These are phyloP conservation scores for Brienomyrus brachyistius DNA, from an alignment of 2,113 vertebrate species.

Conservation along the genomic window DNA sequence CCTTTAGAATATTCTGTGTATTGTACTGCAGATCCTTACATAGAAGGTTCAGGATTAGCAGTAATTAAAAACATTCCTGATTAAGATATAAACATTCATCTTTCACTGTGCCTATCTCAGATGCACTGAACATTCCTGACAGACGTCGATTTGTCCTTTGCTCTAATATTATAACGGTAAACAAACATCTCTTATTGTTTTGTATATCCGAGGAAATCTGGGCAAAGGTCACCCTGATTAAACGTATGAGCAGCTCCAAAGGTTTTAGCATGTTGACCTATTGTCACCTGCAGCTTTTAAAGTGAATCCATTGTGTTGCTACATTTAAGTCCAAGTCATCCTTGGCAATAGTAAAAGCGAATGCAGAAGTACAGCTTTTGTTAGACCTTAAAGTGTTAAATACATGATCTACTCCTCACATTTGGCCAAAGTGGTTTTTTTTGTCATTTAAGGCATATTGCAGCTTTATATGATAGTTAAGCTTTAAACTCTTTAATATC, in stretches of 20 bases:
- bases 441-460: slow-evolving; percentile 51
- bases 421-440: slow-evolving; percentile 34
- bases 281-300: neutral
- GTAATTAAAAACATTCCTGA: neutral
- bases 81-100: neutral
- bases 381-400: slow-evolving; percentile 28
- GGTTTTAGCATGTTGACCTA: neutral
- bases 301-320: slow-evolving; percentile 21
- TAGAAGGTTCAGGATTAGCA: neutral
- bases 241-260: neutral
- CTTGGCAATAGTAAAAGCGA: neutral
- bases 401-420: slow-evolving; percentile 22
- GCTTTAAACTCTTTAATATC: slow-evolving; percentile 32
- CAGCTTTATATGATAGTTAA: slow-evolving; percentile 45
- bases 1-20: neutral
- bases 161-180: neutral
- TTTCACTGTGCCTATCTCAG: neutral
- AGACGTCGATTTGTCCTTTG: neutral
- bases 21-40: neutral
- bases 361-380: slow-evolving; percentile 12
- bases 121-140: neutral
- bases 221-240: neutral
- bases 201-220: neutral
- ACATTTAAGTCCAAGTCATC: slow-evolving; percentile 23
- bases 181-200: neutral